phyloP scores from a whole-genome alignment of 1,140 invertebrate species.

The Akabosia matsudoensis region DNA sequence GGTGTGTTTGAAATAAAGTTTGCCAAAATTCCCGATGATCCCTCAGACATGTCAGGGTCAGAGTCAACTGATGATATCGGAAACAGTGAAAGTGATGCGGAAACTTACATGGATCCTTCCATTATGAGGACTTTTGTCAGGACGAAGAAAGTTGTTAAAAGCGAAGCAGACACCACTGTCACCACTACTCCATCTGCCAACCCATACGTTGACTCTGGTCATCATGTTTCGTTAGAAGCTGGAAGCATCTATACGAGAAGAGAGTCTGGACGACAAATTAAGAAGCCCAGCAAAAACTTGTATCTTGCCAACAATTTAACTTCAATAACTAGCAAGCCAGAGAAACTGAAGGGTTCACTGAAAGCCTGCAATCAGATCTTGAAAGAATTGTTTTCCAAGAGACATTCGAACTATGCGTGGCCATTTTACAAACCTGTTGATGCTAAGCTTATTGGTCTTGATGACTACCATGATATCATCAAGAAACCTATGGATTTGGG shows the following conservation, averaged over 20 bases:
- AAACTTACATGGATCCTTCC: conserved; percentile 58
- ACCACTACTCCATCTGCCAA: conserved; percentile 77
- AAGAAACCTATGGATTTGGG: conserved; percentile 99
- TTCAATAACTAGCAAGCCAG: conserved; percentile 58
- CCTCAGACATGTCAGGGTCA: conserved; percentile 16
- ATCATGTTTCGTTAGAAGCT: conserved; percentile 64
- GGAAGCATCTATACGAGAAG: conserved; percentile 83
- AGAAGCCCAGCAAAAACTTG: conserved; percentile 72
- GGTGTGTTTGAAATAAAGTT: conserved; percentile 90
- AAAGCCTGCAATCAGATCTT: conserved; percentile 92
- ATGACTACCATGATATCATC: conserved; percentile 99
- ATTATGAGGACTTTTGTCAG: conserved; percentile 67
- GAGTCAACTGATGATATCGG: conserved; percentile 48
- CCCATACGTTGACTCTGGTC: conserved; percentile 60
- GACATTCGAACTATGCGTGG: conserved; percentile 95
- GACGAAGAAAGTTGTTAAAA: conserved; percentile 93
- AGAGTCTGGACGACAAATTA: conserved; percentile 93
- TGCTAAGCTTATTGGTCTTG: conserved; percentile 85
- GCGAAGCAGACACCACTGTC: conserved; percentile 99
- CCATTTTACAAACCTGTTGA: conserved; percentile 99
- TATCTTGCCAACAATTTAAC: conserved; percentile 52
- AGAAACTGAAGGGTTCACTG: conserved; percentile 78
- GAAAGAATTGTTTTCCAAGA: conserved; percentile 92
- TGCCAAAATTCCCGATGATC: conserved; percentile 91
- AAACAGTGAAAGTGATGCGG: conserved; percentile 52